phyloP scores from a whole-genome alignment of 2,113 vertebrate species.

The Pterocles gutturalis region DNA sequence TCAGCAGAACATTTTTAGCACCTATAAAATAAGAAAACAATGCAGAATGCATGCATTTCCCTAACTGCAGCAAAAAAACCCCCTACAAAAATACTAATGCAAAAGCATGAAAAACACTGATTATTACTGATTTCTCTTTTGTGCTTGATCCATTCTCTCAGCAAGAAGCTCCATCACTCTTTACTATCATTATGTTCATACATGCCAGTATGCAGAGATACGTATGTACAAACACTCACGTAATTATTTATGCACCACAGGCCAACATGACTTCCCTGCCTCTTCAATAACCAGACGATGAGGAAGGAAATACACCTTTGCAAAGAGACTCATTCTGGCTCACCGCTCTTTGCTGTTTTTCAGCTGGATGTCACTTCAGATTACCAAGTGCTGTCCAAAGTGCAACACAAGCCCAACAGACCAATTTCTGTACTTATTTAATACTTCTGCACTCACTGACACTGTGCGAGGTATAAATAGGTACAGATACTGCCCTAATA shows the following conservation, averaged over 20 bases:
- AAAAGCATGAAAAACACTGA: rapidly evolving
- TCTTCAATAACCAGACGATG: neutral
- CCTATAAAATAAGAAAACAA: neutral
- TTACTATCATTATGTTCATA: rapidly evolving
- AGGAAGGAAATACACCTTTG: neutral
- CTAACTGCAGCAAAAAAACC: neutral
- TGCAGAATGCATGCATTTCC: rapidly evolving
- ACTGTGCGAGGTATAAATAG: neutral
- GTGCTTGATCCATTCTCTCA: neutral
- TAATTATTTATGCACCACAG: neutral
- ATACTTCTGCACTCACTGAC: neutral
- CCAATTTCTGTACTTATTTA: neutral
- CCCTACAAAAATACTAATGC: neutral
- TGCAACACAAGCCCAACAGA: neutral
- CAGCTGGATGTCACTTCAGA: neutral
- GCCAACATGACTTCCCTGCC: neutral
- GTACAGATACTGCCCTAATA: neutral
- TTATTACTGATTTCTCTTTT: neutral
- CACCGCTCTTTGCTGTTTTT: neutral
- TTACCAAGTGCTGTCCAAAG: neutral
- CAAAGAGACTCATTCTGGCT: neutral
- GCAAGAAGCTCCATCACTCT: neutral
- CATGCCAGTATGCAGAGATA: rapidly evolving
- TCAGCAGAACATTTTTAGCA: neutral
- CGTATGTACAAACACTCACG: rapidly evolving